Evolutionary conservation across 2,113 vertebrate genomes (phyloP), one percentile per base, ranked within the genome.

Genomic region (Beaufortia kweichowensis): DNA sequence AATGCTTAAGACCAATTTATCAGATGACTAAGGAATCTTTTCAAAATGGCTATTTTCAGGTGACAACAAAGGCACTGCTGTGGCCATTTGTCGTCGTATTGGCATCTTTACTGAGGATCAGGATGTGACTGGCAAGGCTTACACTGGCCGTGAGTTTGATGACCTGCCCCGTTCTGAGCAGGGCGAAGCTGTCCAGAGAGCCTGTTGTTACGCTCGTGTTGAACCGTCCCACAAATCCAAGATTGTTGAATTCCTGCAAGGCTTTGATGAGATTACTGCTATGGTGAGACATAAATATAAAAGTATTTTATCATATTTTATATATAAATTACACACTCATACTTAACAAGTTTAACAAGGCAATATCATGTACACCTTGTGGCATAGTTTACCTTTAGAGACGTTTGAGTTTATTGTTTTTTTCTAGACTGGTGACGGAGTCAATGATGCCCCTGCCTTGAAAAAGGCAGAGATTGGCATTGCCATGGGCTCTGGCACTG

Each of bases 381-480:
- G 48, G 19, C 1, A 21, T 10, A 7, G 21, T n/a, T 21, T 9
- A 53, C 48, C 48, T 21, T 6, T 2, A 21, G 19, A 53, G 48
- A 1, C 3, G 1, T 41, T 29, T 50, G 12, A 31, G 46, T 4
- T n/a, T 4, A 29, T 31, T 28, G 7, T 61, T 26, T 19, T 35
- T 23, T 4, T 23, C 0, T 76, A 91, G 90, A 93, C 92, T 39
- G 92, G 92, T 85, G 92, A 93, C 88, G 92, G 92, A 79, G 92
- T 93, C 85, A 92, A 92, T 10, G 92, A 92, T 90, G 91, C 91
- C 89, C 90, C 91, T 11, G 90, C 92, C 85, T 77, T 93, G 85
- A 93, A 98, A 87, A 99, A 98, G 87, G 96, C 97, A 3, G 96
- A 98, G 80, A 98, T 99, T 59, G 96, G 97, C 84, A 92, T 92